A percentile compares a stretch with the other conserved stretches of the same genome.
Conservation (phyloP, 2,113 vertebrate species). For the Hyaena hyaena region DNA sequence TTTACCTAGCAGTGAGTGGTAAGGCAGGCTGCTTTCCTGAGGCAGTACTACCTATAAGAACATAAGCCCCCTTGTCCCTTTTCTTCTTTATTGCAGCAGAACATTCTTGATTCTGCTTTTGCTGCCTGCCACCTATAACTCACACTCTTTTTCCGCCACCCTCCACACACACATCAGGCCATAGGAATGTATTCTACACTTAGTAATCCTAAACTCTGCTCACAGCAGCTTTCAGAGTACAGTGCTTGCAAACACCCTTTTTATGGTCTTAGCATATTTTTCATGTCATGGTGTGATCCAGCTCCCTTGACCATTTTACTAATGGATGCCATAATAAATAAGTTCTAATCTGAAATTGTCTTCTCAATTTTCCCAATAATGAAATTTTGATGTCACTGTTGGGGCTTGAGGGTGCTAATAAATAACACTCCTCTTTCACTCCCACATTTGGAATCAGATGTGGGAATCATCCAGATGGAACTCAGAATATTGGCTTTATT, state of each 20-base stretch:
- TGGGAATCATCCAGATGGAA: background rate
- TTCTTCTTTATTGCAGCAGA: background rate
- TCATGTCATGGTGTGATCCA: background rate
- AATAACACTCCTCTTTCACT: background rate
- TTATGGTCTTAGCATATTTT: constrained; percentile 23
- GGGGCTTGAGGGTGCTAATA: background rate
- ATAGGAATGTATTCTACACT: background rate
- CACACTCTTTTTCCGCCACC: background rate
- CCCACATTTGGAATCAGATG: background rate
- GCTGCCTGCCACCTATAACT: background rate
- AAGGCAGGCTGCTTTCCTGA: background rate
- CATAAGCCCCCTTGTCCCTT: background rate
- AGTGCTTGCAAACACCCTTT: constrained; percentile 25
- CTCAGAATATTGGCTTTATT: background rate
- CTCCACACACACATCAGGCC: background rate
- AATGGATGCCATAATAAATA: background rate
- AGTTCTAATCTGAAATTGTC: background rate
- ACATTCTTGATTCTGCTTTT: background rate
- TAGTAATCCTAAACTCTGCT: background rate
- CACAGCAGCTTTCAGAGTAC: background rate
- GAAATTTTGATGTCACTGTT: background rate
- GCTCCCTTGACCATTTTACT: background rate
- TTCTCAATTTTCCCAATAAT: constrained; percentile 4
- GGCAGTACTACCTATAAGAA: background rate
- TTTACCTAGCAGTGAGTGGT: background rate